Conservation (phyloP, 2,888 invertebrate species). For the Epinotia bilunana region DNA sequence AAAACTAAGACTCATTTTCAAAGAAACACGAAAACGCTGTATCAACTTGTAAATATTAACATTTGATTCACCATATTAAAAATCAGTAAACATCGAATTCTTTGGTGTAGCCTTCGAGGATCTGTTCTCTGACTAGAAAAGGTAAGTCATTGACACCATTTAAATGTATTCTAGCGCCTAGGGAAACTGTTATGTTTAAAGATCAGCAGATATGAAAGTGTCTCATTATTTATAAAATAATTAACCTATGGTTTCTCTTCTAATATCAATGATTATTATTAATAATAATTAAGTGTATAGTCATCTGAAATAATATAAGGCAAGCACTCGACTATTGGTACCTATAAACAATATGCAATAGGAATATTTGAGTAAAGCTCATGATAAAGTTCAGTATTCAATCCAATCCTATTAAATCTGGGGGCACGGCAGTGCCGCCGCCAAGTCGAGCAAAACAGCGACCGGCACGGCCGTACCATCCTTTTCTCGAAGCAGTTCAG, state of each 20-base stretch:
- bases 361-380: too few species aligned
- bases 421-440: too few species aligned
- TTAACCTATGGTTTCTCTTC: not conserved
- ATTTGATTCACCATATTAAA: conserved; percentile 32
- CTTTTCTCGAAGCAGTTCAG: too few species aligned
- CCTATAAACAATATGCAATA: too few species aligned
- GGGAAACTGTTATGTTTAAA: conserved; percentile 2
- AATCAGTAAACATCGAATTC: conserved; percentile 29
- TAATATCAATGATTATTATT: too few species aligned
- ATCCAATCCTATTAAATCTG: too few species aligned
- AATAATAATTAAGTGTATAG: too few species aligned
- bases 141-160: conserved; percentile 34
- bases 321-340: too few species aligned
- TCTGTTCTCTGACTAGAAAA: conserved; percentile 21
- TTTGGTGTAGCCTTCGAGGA: conserved; percentile 27
- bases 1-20: conserved; percentile 1
- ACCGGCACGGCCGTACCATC: too few species aligned
- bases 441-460: too few species aligned
- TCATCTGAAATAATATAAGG: too few species aligned
- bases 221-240: not conserved
- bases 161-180: conserved; percentile 14
- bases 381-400: too few species aligned
- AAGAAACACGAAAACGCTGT: not conserved
- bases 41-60: not conserved
- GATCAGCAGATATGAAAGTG: not conserved